These are phyloP conservation scores for Cerastis rubricosa DNA, from an alignment of 2,888 invertebrate genomes.

Conservation along the genomic window DNA sequence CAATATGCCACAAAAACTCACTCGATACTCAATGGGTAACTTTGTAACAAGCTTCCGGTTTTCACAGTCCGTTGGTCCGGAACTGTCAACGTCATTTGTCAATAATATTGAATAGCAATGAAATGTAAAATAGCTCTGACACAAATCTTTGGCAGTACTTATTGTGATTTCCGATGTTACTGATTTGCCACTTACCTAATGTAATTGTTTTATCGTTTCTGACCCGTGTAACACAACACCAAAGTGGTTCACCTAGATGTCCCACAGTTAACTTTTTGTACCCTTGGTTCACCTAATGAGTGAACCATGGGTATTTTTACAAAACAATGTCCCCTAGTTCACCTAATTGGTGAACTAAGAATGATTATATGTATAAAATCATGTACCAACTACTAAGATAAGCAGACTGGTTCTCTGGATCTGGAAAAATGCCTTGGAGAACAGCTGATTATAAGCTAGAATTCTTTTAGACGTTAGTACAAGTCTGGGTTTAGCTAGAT, in stretches of 20 bases:
- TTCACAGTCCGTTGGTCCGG: slow-evolving; percentile 58
- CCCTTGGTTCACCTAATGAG: too few species aligned
- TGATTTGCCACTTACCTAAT: background rate
- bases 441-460: background rate
- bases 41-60: slow-evolving; percentile 54
- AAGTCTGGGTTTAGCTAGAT: background rate
- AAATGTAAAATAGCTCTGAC: slow-evolving; percentile 23
- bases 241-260: too few species aligned
- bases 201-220: too few species aligned
- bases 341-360: too few species aligned
- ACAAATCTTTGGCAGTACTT: slow-evolving; percentile 15
- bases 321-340: too few species aligned
- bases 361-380: too few species aligned
- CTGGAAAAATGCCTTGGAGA: background rate
- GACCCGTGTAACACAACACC: too few species aligned
- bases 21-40: slow-evolving; percentile 32
- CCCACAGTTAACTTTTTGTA: too few species aligned
- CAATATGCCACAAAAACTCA: slow-evolving; percentile 32
- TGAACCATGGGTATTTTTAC: too few species aligned
- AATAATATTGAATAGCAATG: slow-evolving; percentile 44
- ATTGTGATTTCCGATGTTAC: background rate
- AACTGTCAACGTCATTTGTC: slow-evolving; percentile 47
- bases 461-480: background rate
- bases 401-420: background rate
- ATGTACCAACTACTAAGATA: too few species aligned